phyloP scores from a whole-genome alignment of 2,888 invertebrate genomes.

The Pandemis heparana region DNA sequence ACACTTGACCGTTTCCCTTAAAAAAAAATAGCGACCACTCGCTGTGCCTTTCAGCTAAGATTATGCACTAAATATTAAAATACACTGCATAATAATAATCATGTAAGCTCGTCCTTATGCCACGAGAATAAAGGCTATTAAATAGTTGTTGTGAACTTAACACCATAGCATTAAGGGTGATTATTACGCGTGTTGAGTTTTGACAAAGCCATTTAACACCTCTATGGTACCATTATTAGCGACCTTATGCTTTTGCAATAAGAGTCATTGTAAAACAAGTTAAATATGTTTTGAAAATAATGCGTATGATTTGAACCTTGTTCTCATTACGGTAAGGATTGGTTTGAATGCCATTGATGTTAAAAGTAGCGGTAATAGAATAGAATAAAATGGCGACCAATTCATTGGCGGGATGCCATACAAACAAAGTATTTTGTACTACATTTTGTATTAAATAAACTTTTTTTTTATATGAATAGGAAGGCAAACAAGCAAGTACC shows the following conservation, averaged over 20 bases:
- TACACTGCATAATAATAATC: not conserved
- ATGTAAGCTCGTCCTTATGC: not conserved
- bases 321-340: not conserved
- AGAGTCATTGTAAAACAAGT: not conserved
- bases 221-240: not conserved
- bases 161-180: not conserved
- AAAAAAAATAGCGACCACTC: slow-evolving; percentile 9
- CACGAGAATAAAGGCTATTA: not conserved
- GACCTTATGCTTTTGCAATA: slow-evolving; percentile 3
- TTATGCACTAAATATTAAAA: not conserved
- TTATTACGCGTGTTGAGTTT: not conserved
- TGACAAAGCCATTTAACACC: slow-evolving; percentile 1
- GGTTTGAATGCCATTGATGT: not conserved
- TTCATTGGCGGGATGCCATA: not conserved
- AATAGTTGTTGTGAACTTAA: not conserved
- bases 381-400: not conserved
- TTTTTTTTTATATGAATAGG: no score
- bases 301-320: not conserved
- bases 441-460: no score
- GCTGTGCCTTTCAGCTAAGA: not conserved
- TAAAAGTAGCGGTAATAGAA: not conserved
- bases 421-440: not conserved
- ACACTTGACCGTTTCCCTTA: not conserved
- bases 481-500: no score
- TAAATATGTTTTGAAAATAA: slow-evolving; percentile 1